A percentile compares a stretch with the other conserved stretches of the same genome.
Evolutionary conservation across 2,797 vertebrate species (phyloP).

Genomic region (Remorina albescens): DNA sequence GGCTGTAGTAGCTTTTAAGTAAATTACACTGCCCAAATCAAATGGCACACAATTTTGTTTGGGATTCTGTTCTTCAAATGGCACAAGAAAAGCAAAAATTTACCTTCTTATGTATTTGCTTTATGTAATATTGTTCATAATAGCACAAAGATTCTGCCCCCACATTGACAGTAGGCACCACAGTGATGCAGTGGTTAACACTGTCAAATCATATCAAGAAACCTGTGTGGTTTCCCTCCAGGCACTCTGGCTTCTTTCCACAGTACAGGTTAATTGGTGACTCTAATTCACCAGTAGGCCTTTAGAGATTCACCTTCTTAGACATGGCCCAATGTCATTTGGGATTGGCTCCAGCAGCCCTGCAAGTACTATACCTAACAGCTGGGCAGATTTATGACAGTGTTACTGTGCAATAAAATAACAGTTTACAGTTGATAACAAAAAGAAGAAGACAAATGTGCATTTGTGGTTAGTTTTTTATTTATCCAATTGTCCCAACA

Average conservation of each 20-base stretch:
- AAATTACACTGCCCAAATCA: neutral
- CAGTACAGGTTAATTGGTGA: no score
- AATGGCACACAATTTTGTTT: neutral
- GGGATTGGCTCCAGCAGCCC: no score
- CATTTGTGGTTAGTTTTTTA: constrained; percentile 63
- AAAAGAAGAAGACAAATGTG: constrained; percentile 13
- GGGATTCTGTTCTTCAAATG: no score
- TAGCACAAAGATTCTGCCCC: neutral
- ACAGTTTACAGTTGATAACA: neutral
- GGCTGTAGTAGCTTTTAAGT: neutral
- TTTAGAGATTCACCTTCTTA: no score
- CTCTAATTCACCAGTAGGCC: no score
- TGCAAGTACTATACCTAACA: no score
- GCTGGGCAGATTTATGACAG: neutral
- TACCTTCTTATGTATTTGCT: neutral
- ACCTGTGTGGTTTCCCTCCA: no score
- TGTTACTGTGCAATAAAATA: neutral
- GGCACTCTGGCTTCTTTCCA: no score
- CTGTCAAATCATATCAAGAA: no score
- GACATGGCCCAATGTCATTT: no score
- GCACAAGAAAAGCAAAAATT: neutral
- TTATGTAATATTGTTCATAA: neutral
- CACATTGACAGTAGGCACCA: no score
- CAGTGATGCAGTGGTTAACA: no score
- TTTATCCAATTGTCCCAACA: constrained; percentile 46